These are phyloP conservation scores for Rhagonycha lutea DNA, from an alignment of 2,888 invertebrate species.

Conservation along the genomic window DNA sequence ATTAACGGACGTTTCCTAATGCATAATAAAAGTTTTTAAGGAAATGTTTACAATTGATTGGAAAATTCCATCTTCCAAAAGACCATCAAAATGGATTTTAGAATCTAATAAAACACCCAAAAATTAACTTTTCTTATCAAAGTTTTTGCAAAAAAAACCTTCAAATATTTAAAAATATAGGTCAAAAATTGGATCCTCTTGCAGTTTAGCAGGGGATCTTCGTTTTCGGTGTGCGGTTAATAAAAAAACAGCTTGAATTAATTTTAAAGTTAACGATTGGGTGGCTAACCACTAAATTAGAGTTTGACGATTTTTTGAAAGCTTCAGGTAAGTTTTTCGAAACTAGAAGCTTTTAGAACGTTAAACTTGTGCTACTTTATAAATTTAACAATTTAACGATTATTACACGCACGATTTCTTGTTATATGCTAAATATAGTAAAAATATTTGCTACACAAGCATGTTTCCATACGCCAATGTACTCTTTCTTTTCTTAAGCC, in stretches of 20 bases:
- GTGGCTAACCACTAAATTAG: not conserved
- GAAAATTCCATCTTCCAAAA: too few species aligned
- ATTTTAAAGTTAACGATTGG: not conserved
- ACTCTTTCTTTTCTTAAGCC: constrained; percentile 23
- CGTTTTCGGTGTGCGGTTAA: not conserved
- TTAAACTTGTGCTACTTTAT: not conserved
- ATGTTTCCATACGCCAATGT: constrained; percentile 18
- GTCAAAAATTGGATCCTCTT: not conserved
- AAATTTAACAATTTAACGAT: constrained; percentile 3
- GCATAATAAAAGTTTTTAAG: too few species aligned
- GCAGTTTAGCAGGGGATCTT: not conserved
- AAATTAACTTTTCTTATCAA: too few species aligned
- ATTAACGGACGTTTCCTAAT: too few species aligned
- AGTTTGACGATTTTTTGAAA: not conserved
- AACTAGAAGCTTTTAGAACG: not conserved
- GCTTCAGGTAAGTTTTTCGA: not conserved
- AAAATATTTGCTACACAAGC: constrained; percentile 19
- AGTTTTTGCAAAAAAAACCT: too few species aligned
- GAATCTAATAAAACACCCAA: too few species aligned
- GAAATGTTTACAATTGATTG: too few species aligned
- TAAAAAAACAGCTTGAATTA: not conserved
- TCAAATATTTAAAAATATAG: not conserved
- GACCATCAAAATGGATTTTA: too few species aligned
- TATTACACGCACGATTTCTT: constrained; percentile 8
- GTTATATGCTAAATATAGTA: constrained; percentile 8